Conservation (phyloP, 2,797 vertebrate genomes). For the Jordanella pulchra region DNA sequence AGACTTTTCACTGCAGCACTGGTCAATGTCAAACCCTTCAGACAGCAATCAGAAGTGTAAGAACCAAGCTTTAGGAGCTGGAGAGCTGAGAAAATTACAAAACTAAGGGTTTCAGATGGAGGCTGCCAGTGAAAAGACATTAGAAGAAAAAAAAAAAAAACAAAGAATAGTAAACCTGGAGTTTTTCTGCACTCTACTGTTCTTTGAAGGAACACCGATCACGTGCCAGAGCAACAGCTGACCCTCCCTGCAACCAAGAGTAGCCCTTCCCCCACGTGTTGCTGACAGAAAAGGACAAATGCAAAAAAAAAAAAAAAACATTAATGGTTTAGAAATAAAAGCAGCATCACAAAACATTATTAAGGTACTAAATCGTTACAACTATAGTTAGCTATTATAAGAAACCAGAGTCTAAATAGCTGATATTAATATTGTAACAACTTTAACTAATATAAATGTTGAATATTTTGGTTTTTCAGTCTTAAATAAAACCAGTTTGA, state of each 20-base stretch:
- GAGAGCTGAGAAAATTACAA: constrained; percentile 26
- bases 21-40: neutral
- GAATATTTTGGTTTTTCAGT: no score
- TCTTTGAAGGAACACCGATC: neutral
- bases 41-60: neutral
- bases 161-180: neutral
- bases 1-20: neutral
- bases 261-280: neutral
- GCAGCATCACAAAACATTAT: no score
- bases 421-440: no score
- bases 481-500: no score
- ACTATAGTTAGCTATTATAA: neutral
- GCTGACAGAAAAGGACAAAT: neutral
- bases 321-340: neutral
- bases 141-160: neutral
- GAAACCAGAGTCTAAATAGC: no score
- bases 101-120: neutral
- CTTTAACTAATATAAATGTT: no score
- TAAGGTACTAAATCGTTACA: neutral
- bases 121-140: no score
- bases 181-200: neutral
- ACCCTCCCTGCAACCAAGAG: neutral
- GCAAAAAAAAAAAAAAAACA: neutral
- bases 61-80: neutral
- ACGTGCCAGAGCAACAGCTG: no score